These are phyloP conservation scores for Harlomillsia oculata DNA, from an alignment of 1,140 invertebrate species.

Conservation along the genomic window DNA sequence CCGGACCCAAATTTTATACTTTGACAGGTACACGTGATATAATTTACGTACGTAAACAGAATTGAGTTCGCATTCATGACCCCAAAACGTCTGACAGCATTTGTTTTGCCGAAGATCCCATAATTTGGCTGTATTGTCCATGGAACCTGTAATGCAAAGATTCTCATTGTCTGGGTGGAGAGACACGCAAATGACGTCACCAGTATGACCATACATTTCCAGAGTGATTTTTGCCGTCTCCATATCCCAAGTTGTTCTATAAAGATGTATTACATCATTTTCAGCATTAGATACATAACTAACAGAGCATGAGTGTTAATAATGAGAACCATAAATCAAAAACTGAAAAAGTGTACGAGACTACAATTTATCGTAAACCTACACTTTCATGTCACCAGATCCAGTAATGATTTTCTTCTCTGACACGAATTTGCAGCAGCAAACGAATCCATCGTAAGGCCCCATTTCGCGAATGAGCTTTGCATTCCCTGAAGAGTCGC, in stretches of 20 bases:
- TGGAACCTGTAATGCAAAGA: slow-evolving; percentile 71
- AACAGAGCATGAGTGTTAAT: too few species aligned
- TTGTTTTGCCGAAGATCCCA: slow-evolving; percentile 66
- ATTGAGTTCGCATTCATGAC: slow-evolving; percentile 79
- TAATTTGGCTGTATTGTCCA: slow-evolving; percentile 71
- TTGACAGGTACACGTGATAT: neutral
- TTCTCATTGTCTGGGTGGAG: slow-evolving; percentile 61
- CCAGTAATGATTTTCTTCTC: slow-evolving; percentile 76
- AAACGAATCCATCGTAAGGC: slow-evolving; percentile 85
- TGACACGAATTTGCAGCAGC: slow-evolving; percentile 75
- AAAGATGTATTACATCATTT: too few species aligned
- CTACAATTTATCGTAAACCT: too few species aligned
- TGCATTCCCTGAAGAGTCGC: slow-evolving; percentile 70
- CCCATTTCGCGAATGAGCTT: slow-evolving; percentile 74
- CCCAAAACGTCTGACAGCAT: slow-evolving; percentile 77
- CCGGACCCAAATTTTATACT: too few species aligned
- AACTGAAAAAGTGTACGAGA: too few species aligned
- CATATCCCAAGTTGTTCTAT: slow-evolving; percentile 76
- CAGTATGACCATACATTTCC: slow-evolving; percentile 74
- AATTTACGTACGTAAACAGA: slow-evolving; percentile 69
- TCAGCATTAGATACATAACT: too few species aligned
- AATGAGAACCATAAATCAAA: too few species aligned
- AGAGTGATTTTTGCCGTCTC: slow-evolving; percentile 64
- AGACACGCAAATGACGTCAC: slow-evolving; percentile 77
- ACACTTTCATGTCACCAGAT: slow-evolving; percentile 90